Evolutionary conservation across 2,113 vertebrate genomes (phyloP).

Genomic region (Taxidea taxus): DNA sequence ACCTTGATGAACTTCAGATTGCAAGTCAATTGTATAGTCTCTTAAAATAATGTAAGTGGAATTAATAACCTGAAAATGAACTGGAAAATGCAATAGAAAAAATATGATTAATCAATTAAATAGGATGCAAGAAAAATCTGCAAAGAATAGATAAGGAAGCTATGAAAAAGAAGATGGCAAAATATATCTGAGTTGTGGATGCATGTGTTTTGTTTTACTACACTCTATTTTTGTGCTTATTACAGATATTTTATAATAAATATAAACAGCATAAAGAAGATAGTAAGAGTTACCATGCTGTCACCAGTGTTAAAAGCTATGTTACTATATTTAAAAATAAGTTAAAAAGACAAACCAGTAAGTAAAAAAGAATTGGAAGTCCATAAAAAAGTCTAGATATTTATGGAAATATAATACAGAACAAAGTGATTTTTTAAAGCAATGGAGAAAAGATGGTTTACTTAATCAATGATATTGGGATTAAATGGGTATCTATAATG

Average conservation of each 20-base stretch:
- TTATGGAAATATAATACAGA: background rate
- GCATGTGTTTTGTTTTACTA: background rate
- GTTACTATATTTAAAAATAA: background rate
- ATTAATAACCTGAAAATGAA: background rate
- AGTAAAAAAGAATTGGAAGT: background rate
- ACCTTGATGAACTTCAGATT: background rate
- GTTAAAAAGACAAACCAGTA: background rate
- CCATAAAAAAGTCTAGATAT: background rate
- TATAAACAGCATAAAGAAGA: background rate
- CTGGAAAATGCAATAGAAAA: background rate
- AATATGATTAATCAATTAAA: background rate
- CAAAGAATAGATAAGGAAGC: background rate
- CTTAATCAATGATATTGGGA: background rate
- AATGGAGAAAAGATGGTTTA: background rate
- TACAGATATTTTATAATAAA: background rate
- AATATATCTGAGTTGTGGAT: background rate
- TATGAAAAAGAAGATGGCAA: background rate
- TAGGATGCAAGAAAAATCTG: background rate
- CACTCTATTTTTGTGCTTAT: background rate
- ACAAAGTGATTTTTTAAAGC: background rate
- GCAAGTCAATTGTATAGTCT: background rate
- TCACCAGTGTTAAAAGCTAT: background rate
- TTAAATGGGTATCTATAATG: background rate
- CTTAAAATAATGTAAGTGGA: background rate
- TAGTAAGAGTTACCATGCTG: background rate